phyloP scores from a whole-genome alignment of 2,888 invertebrate genomes.

The Andrena trimmerana region DNA sequence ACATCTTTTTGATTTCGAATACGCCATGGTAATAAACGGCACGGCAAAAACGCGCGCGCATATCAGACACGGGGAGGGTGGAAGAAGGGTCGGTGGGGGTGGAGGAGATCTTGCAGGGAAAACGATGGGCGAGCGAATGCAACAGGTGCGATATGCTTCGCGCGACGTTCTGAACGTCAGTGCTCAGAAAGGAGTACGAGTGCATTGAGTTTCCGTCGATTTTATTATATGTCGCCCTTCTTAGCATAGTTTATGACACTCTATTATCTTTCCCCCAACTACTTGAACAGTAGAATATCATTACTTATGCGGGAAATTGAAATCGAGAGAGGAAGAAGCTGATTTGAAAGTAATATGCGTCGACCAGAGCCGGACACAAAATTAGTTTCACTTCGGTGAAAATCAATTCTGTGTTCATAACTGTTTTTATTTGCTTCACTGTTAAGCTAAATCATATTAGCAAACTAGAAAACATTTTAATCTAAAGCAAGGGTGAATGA shows the following conservation, averaged over 20 bases:
- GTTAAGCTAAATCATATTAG: too few species aligned
- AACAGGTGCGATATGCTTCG: slow-evolving; percentile 71
- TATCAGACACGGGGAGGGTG: slow-evolving; percentile 32
- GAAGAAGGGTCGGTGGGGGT: slow-evolving; percentile 12
- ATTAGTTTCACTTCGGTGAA: too few species aligned
- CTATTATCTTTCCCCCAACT: neutral
- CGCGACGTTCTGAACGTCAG: slow-evolving; percentile 50
- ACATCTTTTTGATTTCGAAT: slow-evolving; percentile 41
- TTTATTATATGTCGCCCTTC: slow-evolving; percentile 11
- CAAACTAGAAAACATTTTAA: too few species aligned
- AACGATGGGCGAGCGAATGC: slow-evolving; percentile 64
- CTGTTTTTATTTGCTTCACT: too few species aligned
- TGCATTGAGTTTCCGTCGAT: neutral
- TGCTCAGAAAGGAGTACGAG: slow-evolving; percentile 50
- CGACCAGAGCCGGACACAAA: too few species aligned
- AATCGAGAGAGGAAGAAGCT: too few species aligned
- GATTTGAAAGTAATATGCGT: too few species aligned
- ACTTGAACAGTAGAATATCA: neutral
- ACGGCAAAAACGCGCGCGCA: slow-evolving; percentile 45
- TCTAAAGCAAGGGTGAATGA: too few species aligned
- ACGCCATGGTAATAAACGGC: slow-evolving; percentile 53
- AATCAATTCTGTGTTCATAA: too few species aligned
- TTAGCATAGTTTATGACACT: neutral
- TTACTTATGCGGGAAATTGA: too few species aligned
- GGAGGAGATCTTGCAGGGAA: slow-evolving; percentile 66